Percentiles rank a stretch among this genome's conserved stretches.
Conservation (phyloP, 2,888 invertebrate species). For the Drosophila hamatofila region DNA sequence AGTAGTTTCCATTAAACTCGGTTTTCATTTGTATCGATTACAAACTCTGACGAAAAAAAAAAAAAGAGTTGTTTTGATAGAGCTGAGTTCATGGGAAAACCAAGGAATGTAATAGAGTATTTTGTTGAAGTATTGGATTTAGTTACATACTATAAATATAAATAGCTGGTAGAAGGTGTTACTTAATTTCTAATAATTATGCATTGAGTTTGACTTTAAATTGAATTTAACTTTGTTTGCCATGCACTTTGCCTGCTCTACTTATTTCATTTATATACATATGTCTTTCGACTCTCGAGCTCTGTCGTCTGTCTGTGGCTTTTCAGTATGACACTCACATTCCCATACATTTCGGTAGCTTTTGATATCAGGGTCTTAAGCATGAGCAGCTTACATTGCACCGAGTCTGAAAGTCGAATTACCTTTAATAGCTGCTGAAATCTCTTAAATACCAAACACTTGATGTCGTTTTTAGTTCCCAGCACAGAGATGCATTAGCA, state of each 20-base stretch:
- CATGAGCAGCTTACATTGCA: slow-evolving; percentile 29
- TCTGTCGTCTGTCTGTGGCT: background rate
- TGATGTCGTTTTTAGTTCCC: slow-evolving; percentile 54
- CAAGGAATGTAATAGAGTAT: background rate
- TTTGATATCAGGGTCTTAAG: slow-evolving; percentile 28
- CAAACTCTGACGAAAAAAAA: slow-evolving; percentile 6
- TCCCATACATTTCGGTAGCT: slow-evolving; percentile 11
- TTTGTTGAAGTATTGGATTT: background rate
- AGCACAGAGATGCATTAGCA: slow-evolving; percentile 51
- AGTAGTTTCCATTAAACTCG: slow-evolving; percentile 22
- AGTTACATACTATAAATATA: background rate
- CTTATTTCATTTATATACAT: background rate
- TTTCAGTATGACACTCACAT: background rate
- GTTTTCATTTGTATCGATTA: slow-evolving; percentile 35
- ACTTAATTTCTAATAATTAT: background rate
- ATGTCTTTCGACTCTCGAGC: background rate
- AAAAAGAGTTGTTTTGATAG: slow-evolving; percentile 28
- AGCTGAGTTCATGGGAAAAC: background rate
- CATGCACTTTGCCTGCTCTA: background rate
- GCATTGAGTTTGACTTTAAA: background rate
- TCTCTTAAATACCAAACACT: slow-evolving; percentile 34
- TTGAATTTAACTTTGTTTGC: too few species aligned
- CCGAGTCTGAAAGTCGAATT: slow-evolving; percentile 26
- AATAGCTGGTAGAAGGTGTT: background rate
- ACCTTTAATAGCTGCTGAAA: slow-evolving; percentile 28